phyloP scores from a whole-genome alignment of 2,797 vertebrate genomes.

The Moxostoma hubbsi region DNA sequence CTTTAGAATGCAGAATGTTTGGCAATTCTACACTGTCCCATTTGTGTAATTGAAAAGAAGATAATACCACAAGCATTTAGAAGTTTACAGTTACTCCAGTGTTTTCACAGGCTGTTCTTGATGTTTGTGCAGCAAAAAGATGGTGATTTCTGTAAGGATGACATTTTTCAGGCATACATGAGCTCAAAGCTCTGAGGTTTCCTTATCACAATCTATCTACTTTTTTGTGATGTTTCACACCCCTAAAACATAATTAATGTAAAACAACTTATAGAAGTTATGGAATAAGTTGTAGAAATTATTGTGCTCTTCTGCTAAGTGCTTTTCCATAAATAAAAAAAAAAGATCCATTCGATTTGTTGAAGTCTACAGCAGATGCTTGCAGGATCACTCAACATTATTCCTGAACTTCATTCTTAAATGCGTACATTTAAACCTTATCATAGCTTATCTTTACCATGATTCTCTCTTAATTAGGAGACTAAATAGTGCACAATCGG shows the following conservation, averaged over 20 bases:
- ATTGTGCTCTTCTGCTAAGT: neutral
- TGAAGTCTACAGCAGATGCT: neutral
- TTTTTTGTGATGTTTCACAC: neutral
- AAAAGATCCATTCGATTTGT: neutral
- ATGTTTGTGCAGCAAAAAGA: neutral
- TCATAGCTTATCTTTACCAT: too few relatives aligned
- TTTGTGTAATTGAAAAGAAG: constrained; percentile 18
- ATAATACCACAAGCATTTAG: constrained; percentile 11
- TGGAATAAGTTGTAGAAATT: neutral
- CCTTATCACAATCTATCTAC: neutral
- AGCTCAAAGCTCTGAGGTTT: neutral
- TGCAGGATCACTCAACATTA: neutral
- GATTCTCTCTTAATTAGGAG: too few relatives aligned
- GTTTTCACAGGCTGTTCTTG: neutral
- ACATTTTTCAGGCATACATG: neutral
- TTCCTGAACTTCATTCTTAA: neutral
- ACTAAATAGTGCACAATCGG: too few relatives aligned
- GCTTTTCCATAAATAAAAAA: neutral
- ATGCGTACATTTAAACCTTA: too few relatives aligned
- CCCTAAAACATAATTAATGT: neutral
- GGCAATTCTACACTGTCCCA: neutral
- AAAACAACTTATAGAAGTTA: neutral
- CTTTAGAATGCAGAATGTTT: constrained; percentile 10
- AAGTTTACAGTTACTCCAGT: constrained; percentile 22
- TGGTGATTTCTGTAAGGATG: neutral